phyloP scores from a whole-genome alignment of 2,888 invertebrate genomes.

The Alviniconcha strummeri region DNA sequence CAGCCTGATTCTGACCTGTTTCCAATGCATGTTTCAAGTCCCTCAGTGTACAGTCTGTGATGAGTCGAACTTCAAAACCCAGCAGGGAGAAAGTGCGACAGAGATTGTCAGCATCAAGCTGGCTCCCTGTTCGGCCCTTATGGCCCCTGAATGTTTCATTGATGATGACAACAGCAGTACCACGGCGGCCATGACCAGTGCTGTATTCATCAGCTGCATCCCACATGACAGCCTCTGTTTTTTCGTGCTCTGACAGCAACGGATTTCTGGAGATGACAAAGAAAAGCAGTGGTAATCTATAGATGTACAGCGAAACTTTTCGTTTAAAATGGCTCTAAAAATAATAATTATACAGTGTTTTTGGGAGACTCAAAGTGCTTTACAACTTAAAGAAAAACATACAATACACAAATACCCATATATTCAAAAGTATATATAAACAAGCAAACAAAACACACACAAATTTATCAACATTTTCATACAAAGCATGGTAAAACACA shows the following conservation, averaged over 20 bases:
- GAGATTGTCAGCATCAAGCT: slow-evolving; percentile 87
- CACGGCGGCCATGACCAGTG: slow-evolving; percentile 86
- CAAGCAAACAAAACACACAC: no score
- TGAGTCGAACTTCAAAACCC: slow-evolving; percentile 82
- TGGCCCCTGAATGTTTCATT: slow-evolving; percentile 84
- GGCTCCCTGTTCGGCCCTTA: slow-evolving; percentile 81
- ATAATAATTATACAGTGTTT: not conserved
- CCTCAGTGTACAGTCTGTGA: slow-evolving; percentile 79
- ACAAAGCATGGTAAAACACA: no score
- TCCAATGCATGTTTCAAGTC: slow-evolving; percentile 82
- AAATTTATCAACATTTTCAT: no score
- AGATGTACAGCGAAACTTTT: not conserved
- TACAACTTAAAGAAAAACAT: no score
- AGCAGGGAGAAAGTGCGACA: slow-evolving; percentile 77
- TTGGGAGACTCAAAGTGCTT: no score
- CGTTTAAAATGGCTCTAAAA: not conserved
- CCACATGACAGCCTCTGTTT: slow-evolving; percentile 10
- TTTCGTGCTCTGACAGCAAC: not conserved
- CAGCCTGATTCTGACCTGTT: slow-evolving; percentile 77
- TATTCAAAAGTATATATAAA: no score
- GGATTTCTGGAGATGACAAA: not conserved
- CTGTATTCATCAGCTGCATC: slow-evolving; percentile 80
- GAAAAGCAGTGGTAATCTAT: not conserved
- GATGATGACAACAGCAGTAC: slow-evolving; percentile 91
- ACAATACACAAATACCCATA: no score